A percentile compares a stretch with the other conserved stretches of the same genome.
Evolutionary conservation across 1,140 invertebrate genomes (phyloP).

Genomic region (Eciton burchellii): DNA sequence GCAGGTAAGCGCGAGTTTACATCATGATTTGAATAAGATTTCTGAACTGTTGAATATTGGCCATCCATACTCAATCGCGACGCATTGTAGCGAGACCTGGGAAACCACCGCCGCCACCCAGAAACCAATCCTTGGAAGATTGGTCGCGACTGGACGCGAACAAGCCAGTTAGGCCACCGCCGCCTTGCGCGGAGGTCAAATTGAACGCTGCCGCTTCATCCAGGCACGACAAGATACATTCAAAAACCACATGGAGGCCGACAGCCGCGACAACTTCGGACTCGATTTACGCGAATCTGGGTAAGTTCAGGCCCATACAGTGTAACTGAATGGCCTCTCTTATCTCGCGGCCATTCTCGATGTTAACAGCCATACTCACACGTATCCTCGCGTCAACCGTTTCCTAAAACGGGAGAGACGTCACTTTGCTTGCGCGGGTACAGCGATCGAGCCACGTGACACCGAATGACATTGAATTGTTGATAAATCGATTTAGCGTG

Average conservation of each 20-base stretch:
- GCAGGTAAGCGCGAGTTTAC: slow-evolving; percentile 61
- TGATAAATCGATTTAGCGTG: neutral
- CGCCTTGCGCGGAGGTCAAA: slow-evolving; percentile 90
- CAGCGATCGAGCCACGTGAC: slow-evolving; percentile 59
- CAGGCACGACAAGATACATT: slow-evolving; percentile 78
- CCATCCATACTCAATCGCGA: neutral
- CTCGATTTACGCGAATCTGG: slow-evolving; percentile 92
- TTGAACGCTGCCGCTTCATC: slow-evolving; percentile 70
- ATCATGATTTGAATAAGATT: neutral
- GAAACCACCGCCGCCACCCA: slow-evolving; percentile 88
- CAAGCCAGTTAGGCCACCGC: slow-evolving; percentile 89
- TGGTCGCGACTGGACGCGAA: slow-evolving; percentile 79
- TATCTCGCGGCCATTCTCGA: slow-evolving; percentile 63
- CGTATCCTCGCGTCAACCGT: slow-evolving; percentile 81
- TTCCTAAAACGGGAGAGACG: slow-evolving; percentile 59
- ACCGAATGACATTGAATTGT: slow-evolving; percentile 24
- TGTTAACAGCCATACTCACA: slow-evolving; percentile 84
- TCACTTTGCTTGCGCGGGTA: slow-evolving; percentile 45
- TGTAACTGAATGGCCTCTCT: slow-evolving; percentile 81
- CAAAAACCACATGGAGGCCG: slow-evolving; percentile 83
- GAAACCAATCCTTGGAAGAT: slow-evolving; percentile 86
- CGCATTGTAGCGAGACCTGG: slow-evolving; percentile 84
- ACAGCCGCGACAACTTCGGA: slow-evolving; percentile 86
- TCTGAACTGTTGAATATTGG: neutral
- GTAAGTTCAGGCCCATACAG: slow-evolving; percentile 87